phyloP scores from a whole-genome alignment of 2,113 vertebrate genomes.

The Acanthochromis polyacanthus region DNA sequence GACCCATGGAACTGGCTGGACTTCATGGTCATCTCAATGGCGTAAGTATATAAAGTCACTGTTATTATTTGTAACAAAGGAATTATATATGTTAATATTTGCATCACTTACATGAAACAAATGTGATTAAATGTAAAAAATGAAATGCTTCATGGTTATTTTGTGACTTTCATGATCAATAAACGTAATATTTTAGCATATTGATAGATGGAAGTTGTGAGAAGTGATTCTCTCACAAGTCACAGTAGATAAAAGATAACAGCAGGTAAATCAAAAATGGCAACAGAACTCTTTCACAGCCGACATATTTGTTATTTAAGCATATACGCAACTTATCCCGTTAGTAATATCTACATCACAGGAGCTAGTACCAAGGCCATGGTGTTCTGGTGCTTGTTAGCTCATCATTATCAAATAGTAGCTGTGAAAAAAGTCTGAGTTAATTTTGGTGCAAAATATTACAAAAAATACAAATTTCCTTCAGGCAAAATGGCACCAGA shows the following conservation, averaged over 20 bases:
- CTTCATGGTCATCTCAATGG: constrained; percentile 99
- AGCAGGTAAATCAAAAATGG: neutral
- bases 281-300: neutral
- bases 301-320: neutral
- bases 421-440: too few species aligned
- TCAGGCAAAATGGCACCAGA: too few species aligned
- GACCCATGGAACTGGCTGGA: constrained; percentile 99
- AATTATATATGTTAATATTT: neutral
- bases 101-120: neutral
- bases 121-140: neutral
- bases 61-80: neutral
- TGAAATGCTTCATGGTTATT: too few species aligned
- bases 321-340: constrained; percentile 2
- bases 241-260: neutral
- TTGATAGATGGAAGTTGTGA: too few species aligned
- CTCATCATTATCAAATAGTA: too few species aligned
- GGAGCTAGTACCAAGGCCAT: too few species aligned
- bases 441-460: too few species aligned
- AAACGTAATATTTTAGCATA: neutral
- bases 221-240: neutral
- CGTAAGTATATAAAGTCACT: constrained; percentile 88
- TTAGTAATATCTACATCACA: neutral
- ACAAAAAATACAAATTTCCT: too few species aligned
- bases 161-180: too few species aligned
- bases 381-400: too few species aligned